Percentiles rank a stretch among this genome's conserved stretches.
Evolutionary conservation across 1,140 invertebrate species (phyloP).

Genomic region (Drosophila lini): DNA sequence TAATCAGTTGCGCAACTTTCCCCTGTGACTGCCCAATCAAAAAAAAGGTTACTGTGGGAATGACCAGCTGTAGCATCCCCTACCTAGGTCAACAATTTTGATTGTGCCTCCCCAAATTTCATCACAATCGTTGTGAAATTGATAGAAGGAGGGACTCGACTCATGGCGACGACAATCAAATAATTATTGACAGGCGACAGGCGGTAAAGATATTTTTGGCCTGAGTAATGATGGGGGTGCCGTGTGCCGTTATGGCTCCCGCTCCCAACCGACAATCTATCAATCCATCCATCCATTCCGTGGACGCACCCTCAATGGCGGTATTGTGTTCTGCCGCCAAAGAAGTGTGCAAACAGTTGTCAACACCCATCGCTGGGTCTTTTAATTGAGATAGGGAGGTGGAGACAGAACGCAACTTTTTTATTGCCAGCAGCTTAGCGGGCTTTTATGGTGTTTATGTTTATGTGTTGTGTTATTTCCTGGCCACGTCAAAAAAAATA

Average conservation of each 20-base stretch:
- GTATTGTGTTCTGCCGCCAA: slow-evolving; percentile 17
- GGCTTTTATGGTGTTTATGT: slow-evolving; percentile 47
- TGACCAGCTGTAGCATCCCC: slow-evolving; percentile 18
- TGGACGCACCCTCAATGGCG: slow-evolving; percentile 19
- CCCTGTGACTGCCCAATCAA: background rate
- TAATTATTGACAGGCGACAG: slow-evolving; percentile 28
- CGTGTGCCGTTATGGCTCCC: slow-evolving; percentile 33
- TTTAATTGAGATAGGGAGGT: slow-evolving; percentile 22
- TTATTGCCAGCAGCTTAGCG: slow-evolving; percentile 38
- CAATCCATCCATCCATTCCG: slow-evolving; percentile 1
- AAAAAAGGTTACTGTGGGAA: slow-evolving; percentile 13
- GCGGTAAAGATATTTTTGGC: slow-evolving; percentile 24
- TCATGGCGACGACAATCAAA: slow-evolving; percentile 6
- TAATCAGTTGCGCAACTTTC: slow-evolving; percentile 23
- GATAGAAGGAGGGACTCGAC: slow-evolving; percentile 28
- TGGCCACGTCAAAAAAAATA: slow-evolving; percentile 28
- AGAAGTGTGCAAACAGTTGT: slow-evolving; percentile 49
- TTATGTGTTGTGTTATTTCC: slow-evolving; percentile 36
- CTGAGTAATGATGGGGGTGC: slow-evolving; percentile 21
- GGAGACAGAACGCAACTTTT: slow-evolving; percentile 2
- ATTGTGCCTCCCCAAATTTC: slow-evolving; percentile 26
- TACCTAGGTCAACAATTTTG: slow-evolving; percentile 62
- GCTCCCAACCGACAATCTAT: slow-evolving; percentile 4
- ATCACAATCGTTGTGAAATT: slow-evolving; percentile 61
- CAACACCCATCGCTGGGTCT: slow-evolving; percentile 30